Evolutionary conservation across 2,797 vertebrate species (phyloP).

Genomic region (Melanogrammus aeglefinus): DNA sequence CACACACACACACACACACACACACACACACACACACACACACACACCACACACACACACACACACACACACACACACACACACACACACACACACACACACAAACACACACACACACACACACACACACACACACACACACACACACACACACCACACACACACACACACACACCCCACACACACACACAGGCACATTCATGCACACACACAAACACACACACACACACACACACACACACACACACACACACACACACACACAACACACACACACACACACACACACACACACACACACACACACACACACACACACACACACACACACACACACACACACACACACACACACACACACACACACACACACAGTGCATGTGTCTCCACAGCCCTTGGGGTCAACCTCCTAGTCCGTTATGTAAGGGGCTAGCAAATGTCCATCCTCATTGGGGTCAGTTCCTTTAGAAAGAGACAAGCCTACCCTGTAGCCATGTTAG

Average conservation of each 20-base stretch:
- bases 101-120: background rate
- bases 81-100: slow-evolving; percentile 13
- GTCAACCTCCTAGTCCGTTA: slow-evolving; percentile 66
- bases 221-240: background rate
- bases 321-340: slow-evolving; percentile 5
- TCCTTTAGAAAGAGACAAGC: slow-evolving; percentile 61
- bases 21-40: too few relatives aligned
- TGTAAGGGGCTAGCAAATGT: slow-evolving; percentile 69
- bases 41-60: slow-evolving; percentile 1
- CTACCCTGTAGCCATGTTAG: slow-evolving; percentile 70
- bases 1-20: background rate
- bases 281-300: background rate
- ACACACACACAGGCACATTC: slow-evolving; percentile 6
- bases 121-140: background rate
- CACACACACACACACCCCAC: slow-evolving; percentile 4
- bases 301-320: slow-evolving; percentile 7
- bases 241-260: background rate
- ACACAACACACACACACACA: slow-evolving; percentile 3
- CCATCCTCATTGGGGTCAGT: slow-evolving; percentile 76
- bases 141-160: background rate
- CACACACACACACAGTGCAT: background rate
- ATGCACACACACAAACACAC: slow-evolving; percentile 10
- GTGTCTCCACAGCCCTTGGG: slow-evolving; percentile 45
- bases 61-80: slow-evolving; percentile 6
- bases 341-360: slow-evolving; percentile 11